A percentile compares a stretch with the other conserved stretches of the same genome.
These are phyloP conservation scores for Rhyacophila evoluta DNA, from an alignment of 2,888 invertebrate genomes.

Conservation along the genomic window DNA sequence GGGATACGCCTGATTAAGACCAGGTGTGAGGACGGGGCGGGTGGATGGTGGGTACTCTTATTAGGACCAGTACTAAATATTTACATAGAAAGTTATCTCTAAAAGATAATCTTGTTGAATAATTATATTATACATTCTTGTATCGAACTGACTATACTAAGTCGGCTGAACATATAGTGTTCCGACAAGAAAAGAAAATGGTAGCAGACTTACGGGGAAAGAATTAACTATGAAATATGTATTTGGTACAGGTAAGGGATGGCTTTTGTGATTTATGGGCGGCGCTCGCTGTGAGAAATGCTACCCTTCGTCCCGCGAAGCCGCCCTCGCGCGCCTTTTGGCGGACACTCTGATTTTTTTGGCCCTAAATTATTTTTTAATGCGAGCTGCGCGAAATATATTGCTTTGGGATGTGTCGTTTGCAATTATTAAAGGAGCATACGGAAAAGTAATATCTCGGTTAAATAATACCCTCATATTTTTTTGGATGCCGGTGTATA, in stretches of 20 bases:
- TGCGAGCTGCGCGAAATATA: slow-evolving; percentile 50
- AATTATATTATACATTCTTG: neutral
- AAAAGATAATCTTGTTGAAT: too few relatives aligned
- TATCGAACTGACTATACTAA: neutral
- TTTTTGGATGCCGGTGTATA: neutral
- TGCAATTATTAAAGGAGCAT: slow-evolving; percentile 42
- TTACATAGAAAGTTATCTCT: too few relatives aligned
- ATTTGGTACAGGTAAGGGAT: slow-evolving; percentile 62
- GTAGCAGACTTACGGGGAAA: slow-evolving; percentile 59
- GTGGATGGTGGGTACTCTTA: too few relatives aligned
- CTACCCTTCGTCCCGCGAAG: slow-evolving; percentile 57
- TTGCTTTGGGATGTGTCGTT: slow-evolving; percentile 52
- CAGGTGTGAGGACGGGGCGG: too few relatives aligned
- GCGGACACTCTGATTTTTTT: slow-evolving; percentile 54
- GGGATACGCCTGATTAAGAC: too few relatives aligned
- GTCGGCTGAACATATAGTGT: slow-evolving; percentile 57
- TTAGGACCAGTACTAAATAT: too few relatives aligned
- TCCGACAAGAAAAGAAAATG: slow-evolving; percentile 41
- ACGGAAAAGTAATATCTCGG: slow-evolving; percentile 8
- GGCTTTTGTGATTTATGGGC: slow-evolving; percentile 64
- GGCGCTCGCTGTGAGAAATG: slow-evolving; percentile 61
- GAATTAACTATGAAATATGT: slow-evolving; percentile 72
- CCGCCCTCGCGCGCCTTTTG: slow-evolving; percentile 57
- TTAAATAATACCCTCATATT: slow-evolving; percentile 9
- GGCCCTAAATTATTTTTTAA: slow-evolving; percentile 54